These are phyloP conservation scores for Acrobeloides nanus DNA, from an alignment of 2,888 invertebrate species.

Conservation along the genomic window DNA sequence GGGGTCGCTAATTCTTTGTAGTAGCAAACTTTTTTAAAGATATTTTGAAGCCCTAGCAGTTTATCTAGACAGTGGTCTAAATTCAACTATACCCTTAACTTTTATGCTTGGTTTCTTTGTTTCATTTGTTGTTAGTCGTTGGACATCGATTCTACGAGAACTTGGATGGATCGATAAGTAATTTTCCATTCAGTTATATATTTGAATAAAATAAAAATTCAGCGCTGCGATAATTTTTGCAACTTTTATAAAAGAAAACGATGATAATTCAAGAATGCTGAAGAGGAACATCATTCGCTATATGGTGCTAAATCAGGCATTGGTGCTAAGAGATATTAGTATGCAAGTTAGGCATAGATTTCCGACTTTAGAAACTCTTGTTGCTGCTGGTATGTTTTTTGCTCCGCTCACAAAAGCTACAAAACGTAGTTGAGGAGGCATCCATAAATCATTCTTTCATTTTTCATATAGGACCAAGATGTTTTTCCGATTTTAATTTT, in stretches of 20 bases:
- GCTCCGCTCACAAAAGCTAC: no score
- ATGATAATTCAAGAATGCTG: conserved; percentile 40
- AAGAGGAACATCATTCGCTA: conserved; percentile 39
- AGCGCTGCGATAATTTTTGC: conserved; percentile 45
- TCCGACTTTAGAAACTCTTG: conserved; percentile 30
- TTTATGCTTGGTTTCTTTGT: conserved; percentile 47
- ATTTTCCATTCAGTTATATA: conserved; percentile 4
- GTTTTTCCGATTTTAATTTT: no score
- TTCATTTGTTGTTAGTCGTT: conserved; percentile 32
- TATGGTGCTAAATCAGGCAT: conserved; percentile 43
- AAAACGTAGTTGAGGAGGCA: no score
- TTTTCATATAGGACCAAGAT: no score
- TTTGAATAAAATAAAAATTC: no score
- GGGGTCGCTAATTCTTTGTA: no score
- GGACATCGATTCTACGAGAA: conserved; percentile 31
- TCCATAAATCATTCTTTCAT: no score
- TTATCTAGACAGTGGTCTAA: conserved; percentile 31
- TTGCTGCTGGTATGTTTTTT: conserved; percentile 28
- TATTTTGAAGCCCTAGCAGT: conserved; percentile 25
- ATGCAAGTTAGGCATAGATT: conserved; percentile 34
- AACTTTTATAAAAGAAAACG: conserved; percentile 40
- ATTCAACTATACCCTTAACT: conserved; percentile 35
- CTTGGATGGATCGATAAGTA: conserved; percentile 40
- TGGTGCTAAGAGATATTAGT: conserved; percentile 34
- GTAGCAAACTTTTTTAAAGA: conserved; percentile 18